Base-by-base conservation (phyloP, 1,140 invertebrate species). In the Drosophila parabipectinata region DNA sequence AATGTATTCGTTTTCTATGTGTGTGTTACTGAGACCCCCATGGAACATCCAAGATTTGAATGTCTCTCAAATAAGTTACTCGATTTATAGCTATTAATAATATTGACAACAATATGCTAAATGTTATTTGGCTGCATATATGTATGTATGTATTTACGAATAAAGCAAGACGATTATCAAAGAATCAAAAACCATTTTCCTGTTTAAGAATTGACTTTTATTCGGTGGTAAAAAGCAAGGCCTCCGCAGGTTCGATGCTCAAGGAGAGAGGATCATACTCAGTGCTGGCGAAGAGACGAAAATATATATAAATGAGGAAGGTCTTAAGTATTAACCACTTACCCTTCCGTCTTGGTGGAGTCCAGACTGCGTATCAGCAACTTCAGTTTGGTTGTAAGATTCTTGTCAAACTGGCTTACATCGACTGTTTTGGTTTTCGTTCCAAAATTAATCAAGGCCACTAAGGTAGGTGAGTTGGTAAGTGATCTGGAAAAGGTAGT, bases 381-480 rank as follows among this genome's bases (percentile, higher is more conserved):
- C 7, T 34, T 45, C 44, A 91, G 18, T 0, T 26, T 26, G 5
- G 10, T 6, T 0, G 64, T 52, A 14, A 90, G 54, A 21, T 26
- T 74, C 8, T 47, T 52, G 18, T 89, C 89, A 12, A 90, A 88
- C 24, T 82, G 57, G 0, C 26, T 14, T 4, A 91, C 30, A 59
- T 87, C 45, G 0, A 83, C 51, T 0, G 37, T 63, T 52, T 3
- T 39, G 0, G 6, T n/a, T 2, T 12, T 28, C 1, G 54, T 41
- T 1, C 74, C 81, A 51, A 72, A 90, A 60, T 91, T 91, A 8
- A 82, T 69, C 1, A 80, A 71, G 3, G 47, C 88, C 1, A 85
- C 18, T n/a, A 80, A 48, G 7, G 77, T 76, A 8, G 48, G 30
- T 8, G 32, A 32, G 6, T 68, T 67, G 4, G 48, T 4, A 2